Conservation (phyloP, 1,140 invertebrate genomes). For the Drosophila mojavensis region DNA sequence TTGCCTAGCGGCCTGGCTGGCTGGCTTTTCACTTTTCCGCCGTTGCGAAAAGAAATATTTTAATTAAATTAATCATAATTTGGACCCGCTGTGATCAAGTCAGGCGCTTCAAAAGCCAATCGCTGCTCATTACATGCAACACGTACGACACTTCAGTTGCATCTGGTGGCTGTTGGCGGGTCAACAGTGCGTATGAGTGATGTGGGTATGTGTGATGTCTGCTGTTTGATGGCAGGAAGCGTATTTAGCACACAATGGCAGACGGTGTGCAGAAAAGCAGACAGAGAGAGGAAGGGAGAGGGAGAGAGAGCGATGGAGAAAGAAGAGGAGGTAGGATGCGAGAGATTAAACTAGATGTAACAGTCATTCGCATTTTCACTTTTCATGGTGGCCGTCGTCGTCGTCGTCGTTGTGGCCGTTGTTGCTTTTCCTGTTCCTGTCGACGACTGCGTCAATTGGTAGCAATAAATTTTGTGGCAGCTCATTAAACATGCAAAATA, state of each 20-base stretch:
- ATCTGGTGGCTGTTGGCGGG: slow-evolving; percentile 38
- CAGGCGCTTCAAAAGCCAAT: slow-evolving; percentile 18
- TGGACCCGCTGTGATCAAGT: slow-evolving; percentile 19
- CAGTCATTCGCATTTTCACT: slow-evolving; percentile 74
- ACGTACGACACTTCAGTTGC: slow-evolving; percentile 16
- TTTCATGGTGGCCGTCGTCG: slow-evolving; percentile 38
- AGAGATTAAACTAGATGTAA: slow-evolving; percentile 39
- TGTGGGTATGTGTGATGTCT: slow-evolving; percentile 30
- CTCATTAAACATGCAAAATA: slow-evolving; percentile 74
- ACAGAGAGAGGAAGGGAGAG: neutral
- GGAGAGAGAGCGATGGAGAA: neutral
- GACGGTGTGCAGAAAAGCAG: neutral
- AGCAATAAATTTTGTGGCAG: slow-evolving; percentile 69
- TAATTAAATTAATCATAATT: slow-evolving; percentile 71
- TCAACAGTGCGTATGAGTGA: slow-evolving; percentile 78
- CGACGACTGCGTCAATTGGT: slow-evolving; percentile 44
- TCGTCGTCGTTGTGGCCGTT: slow-evolving; percentile 19
- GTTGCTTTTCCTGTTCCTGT: slow-evolving; percentile 61
- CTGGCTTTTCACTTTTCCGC: slow-evolving; percentile 59
- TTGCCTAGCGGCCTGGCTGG: neutral
- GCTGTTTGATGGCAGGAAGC: slow-evolving; percentile 56
- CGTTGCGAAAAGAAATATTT: slow-evolving; percentile 45
- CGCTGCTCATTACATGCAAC: slow-evolving; percentile 21
- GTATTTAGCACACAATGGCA: slow-evolving; percentile 76
- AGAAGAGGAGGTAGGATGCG: neutral